These are phyloP conservation scores for Galagoides demidoff DNA, from an alignment of 2,797 vertebrate species.

Conservation along the genomic window DNA sequence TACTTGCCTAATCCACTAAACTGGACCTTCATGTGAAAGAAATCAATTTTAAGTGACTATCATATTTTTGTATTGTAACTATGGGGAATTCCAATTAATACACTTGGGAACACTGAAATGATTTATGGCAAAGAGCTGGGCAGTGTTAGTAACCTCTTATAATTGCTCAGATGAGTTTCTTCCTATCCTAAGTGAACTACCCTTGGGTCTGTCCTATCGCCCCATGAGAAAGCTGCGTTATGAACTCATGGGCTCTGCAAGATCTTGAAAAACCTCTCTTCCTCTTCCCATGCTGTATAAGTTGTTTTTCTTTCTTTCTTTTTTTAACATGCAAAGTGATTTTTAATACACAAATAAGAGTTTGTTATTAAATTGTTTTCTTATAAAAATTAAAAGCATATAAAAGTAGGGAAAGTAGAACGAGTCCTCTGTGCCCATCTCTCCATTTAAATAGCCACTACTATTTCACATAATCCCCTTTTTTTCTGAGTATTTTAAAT, in stretches of 20 bases:
- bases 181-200: background rate
- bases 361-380: background rate
- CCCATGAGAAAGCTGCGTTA: background rate
- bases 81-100: background rate
- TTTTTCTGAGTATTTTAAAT: background rate
- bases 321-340: background rate
- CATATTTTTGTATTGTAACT: background rate
- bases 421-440: background rate
- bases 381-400: background rate
- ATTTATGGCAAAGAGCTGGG: background rate
- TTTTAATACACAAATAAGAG: background rate
- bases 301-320: no score
- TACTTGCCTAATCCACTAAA: background rate
- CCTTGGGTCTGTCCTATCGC: background rate
- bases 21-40: background rate
- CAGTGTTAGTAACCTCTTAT: conserved; percentile 4
- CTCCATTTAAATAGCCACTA: background rate
- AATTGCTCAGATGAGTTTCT: background rate
- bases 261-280: background rate
- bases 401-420: background rate
- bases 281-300: background rate
- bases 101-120: conserved; percentile 12
- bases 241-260: background rate
- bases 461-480: background rate
- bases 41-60: background rate